Evolutionary conservation across 2,113 vertebrate species (phyloP).

Genomic region (Oncorhynchus masou): DNA sequence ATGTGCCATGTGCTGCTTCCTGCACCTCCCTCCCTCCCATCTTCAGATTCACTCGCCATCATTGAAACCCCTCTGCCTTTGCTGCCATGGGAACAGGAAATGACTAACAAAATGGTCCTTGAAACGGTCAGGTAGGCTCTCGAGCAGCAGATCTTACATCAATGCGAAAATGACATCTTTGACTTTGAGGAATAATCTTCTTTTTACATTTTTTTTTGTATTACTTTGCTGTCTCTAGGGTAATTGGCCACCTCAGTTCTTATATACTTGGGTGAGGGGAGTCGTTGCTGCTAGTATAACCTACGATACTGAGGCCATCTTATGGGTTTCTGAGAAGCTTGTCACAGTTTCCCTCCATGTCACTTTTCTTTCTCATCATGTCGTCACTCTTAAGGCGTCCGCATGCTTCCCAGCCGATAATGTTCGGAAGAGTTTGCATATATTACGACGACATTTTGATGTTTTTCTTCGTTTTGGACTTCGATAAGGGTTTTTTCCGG

Average conservation of each 20-base stretch:
- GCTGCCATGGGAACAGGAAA: slow-evolving; percentile 71
- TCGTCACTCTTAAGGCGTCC: background rate
- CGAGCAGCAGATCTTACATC: background rate
- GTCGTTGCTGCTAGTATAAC: background rate
- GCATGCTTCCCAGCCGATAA: too few species aligned
- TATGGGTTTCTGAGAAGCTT: background rate
- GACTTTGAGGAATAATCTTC: too few species aligned
- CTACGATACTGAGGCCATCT: background rate
- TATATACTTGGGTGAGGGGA: background rate
- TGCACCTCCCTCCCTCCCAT: background rate
- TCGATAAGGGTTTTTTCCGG: too few species aligned
- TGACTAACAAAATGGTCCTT: slow-evolving; percentile 68
- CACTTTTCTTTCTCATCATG: background rate
- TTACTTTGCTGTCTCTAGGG: background rate
- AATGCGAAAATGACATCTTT: background rate
- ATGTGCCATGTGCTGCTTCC: slow-evolving; percentile 41
- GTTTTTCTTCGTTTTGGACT: too few species aligned
- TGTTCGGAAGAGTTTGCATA: too few species aligned
- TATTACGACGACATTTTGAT: too few species aligned
- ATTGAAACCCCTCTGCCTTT: slow-evolving; percentile 52
- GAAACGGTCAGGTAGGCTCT: slow-evolving; percentile 38
- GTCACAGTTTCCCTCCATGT: background rate
- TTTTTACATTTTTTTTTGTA: fast-evolving
- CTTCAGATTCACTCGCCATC: slow-evolving; percentile 53
- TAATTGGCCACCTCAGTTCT: background rate